Conservation (phyloP, 2,113 vertebrate genomes). For the Cinclus mexicanus region DNA sequence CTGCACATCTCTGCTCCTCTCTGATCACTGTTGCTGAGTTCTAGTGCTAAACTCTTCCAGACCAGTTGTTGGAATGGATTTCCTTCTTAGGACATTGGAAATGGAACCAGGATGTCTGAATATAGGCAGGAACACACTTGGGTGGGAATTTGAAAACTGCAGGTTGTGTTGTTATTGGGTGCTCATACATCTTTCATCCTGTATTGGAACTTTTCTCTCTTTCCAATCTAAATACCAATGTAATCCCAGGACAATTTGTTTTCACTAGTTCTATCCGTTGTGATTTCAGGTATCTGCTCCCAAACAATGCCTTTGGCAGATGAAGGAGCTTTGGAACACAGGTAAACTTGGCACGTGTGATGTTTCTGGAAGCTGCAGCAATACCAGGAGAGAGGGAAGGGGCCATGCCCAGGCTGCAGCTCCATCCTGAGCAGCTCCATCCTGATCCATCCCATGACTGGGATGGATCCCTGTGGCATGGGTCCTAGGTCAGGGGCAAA, state of each 20-base stretch:
- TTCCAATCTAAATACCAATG: neutral
- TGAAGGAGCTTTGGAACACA: neutral
- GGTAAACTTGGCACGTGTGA: neutral
- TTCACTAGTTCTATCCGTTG: neutral
- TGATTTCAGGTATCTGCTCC: neutral
- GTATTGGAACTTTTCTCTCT: neutral
- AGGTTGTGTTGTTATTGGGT: neutral
- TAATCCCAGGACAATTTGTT: neutral
- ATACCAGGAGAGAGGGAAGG: neutral
- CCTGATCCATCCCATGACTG: neutral
- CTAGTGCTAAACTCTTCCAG: neutral
- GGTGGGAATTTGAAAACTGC: neutral
- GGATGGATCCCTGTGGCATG: neutral
- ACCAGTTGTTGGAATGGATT: neutral
- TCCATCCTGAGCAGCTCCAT: neutral
- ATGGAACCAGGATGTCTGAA: neutral
- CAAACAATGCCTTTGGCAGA: neutral
- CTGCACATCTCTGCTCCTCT: fast-evolving
- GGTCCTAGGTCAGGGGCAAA: neutral
- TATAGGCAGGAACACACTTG: neutral
- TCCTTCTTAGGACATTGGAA: neutral
- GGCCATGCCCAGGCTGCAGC: neutral
- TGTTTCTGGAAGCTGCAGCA: neutral
- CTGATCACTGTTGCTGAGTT: neutral
- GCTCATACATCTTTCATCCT: neutral